Evolutionary conservation across 2,113 vertebrate genomes (phyloP).

Genomic region (Pachyramphus minor): DNA sequence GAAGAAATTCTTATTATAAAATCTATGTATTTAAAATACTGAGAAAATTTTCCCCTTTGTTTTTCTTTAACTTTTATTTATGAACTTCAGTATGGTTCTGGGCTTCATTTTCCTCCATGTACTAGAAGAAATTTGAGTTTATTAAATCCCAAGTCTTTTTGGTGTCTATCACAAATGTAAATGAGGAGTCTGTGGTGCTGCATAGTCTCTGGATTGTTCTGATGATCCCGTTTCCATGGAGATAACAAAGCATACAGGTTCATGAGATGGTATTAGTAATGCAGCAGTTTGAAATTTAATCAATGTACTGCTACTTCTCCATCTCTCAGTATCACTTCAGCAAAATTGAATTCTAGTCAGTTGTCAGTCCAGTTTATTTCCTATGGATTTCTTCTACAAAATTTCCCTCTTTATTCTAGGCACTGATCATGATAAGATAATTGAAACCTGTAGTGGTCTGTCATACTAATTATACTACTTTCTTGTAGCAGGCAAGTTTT

Average conservation of each 20-base stretch:
- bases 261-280: conserved; percentile 68
- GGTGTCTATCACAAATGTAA: conserved; percentile 64
- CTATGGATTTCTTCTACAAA: conserved; percentile 62
- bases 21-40: background rate
- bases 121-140: background rate
- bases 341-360: conserved; percentile 76
- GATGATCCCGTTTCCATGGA: conserved; percentile 74
- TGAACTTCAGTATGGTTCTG: background rate
- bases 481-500: conserved; percentile 46
- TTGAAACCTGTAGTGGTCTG: conserved; percentile 69
- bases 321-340: conserved; percentile 73
- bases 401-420: conserved; percentile 69
- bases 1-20: background rate
- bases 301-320: conserved; percentile 54
- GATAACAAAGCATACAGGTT: conserved; percentile 62
- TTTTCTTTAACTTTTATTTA: background rate
- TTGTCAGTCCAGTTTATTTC: conserved; percentile 72
- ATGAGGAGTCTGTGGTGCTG: conserved; percentile 51
- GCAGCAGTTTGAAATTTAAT: conserved; percentile 72
- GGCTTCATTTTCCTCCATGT: background rate
- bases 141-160: conserved; percentile 49
- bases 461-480: conserved; percentile 57
- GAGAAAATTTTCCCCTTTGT: background rate
- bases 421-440: conserved; percentile 61
- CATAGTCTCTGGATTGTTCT: conserved; percentile 43